A percentile compares a stretch with the other conserved stretches of the same genome.
These are phyloP conservation scores for Equus quagga DNA, from an alignment of 2,113 vertebrate genomes.

Conservation along the genomic window DNA sequence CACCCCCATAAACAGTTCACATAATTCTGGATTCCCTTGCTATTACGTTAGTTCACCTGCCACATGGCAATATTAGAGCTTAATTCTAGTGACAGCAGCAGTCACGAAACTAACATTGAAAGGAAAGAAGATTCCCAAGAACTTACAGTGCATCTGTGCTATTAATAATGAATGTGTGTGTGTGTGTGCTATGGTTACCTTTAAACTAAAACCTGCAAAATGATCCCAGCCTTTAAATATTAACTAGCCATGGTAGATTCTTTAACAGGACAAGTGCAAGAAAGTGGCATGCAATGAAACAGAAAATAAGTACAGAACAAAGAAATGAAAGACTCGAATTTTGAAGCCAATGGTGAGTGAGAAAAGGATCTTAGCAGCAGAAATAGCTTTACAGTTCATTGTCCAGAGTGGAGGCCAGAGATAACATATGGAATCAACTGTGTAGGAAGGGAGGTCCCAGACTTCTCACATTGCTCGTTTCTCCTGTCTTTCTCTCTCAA, in stretches of 20 bases:
- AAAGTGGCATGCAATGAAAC: conserved; percentile 33
- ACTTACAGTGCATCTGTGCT: conserved; percentile 81
- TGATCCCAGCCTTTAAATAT: conserved; percentile 92
- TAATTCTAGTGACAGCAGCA: conserved; percentile 82
- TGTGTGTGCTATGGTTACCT: conserved; percentile 94
- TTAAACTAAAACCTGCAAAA: conserved; percentile 95
- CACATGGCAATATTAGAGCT: conserved; percentile 77
- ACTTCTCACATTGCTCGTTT: background rate
- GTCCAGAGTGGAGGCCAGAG: background rate
- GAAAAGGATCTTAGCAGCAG: background rate
- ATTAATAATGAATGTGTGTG: conserved; percentile 94
- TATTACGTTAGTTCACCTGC: conserved; percentile 75
- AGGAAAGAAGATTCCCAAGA: conserved; percentile 87
- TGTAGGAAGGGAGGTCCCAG: background rate
- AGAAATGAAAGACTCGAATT: background rate
- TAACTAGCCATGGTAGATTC: conserved; percentile 87
- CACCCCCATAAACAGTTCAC: conserved; percentile 87
- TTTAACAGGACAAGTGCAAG: conserved; percentile 72
- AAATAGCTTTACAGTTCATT: background rate
- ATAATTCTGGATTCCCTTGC: conserved; percentile 84
- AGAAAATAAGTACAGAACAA: background rate
- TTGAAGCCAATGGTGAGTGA: background rate
- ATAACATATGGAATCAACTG: background rate
- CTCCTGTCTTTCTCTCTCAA: background rate
- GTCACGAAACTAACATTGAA: conserved; percentile 83